Conservation (phyloP, 1,140 invertebrate genomes). For the Neodiprion virginianus region DNA sequence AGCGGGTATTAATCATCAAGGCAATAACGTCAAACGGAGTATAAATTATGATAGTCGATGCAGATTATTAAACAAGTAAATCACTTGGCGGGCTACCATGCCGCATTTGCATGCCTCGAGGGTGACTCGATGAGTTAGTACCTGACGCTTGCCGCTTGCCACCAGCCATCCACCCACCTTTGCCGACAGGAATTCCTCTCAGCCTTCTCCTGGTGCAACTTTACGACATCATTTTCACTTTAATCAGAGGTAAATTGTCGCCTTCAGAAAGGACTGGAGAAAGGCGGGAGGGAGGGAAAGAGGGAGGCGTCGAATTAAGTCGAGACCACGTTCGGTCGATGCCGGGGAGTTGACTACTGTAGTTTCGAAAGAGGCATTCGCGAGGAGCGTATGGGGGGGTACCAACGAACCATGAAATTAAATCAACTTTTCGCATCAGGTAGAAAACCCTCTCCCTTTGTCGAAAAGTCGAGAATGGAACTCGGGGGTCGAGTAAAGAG, state of each 20-base stretch:
- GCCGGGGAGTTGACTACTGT: too few species aligned
- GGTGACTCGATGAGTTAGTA: not conserved
- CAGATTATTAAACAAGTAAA: slow-evolving; percentile 21
- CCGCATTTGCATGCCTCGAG: slow-evolving; percentile 9
- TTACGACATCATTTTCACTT: slow-evolving; percentile 8
- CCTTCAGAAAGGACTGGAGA: not conserved
- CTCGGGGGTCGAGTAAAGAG: too few species aligned
- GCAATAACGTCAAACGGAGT: too few species aligned
- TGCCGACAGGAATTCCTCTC: not conserved
- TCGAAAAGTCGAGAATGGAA: too few species aligned
- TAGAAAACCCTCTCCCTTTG: too few species aligned
- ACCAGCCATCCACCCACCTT: not conserved
- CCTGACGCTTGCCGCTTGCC: not conserved
- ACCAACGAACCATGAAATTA: too few species aligned
- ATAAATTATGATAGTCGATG: slow-evolving; percentile 17
- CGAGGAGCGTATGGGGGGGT: too few species aligned
- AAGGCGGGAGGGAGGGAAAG: not conserved
- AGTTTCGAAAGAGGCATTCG: too few species aligned
- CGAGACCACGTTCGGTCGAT: too few species aligned
- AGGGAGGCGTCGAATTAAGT: not conserved
- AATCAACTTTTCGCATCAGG: too few species aligned
- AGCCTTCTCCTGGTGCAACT: not conserved
- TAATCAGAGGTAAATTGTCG: slow-evolving; percentile 11
- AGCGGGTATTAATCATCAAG: too few species aligned
- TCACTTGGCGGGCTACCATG: slow-evolving; percentile 9